Evolutionary conservation across 2,888 invertebrate species (phyloP), one percentile per base, ranked within the genome.

Genomic region (Stramonita haemastoma): DNA sequence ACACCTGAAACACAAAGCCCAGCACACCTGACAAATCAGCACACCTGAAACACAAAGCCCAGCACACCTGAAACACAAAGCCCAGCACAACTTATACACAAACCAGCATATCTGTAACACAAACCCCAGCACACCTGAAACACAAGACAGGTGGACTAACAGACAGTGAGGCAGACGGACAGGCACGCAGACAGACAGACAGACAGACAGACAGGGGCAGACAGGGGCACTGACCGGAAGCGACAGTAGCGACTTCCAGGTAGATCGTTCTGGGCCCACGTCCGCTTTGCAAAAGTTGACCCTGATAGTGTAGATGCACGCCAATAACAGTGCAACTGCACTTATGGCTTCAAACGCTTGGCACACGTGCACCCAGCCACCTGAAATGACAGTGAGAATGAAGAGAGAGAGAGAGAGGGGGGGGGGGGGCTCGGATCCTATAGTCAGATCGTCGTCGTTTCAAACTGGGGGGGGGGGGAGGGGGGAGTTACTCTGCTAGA

Each of bases 241-340:
- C 46, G 11, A 46, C 46, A 13, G 81, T 46, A 36, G 46, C 46
- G 22, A 83, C 26, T 46, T 83, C 81, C 36, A 83, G 26, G 22
- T 11, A 83, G 26, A 22, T 36, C 15, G 22, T 83, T 46, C 26
- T 83, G 81, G 81, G 26, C 81, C 46, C 8, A 46, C 36, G 11
- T 83, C 81, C 5, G 46, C 46, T 26, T 83, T 83, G 81, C 81
- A 83, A 36, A 83, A 83, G 81, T 83, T 46, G 8, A 83, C 46
- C 81, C 81, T 11, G 26, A 83, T 46, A 26, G 81, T 83, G 46
- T 46, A 83, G 81, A 83, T n/a, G 81, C 81, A 83, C 81, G 46
- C 81, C 13, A 83, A 1, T 13, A 83, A 46, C 22, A 83, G 81
- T 83, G 36, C 81, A 26, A 83, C 22, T 46, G 26, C 81, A 36